Evolutionary conservation across 2,113 vertebrate species (phyloP).

Genomic region (Puntigrus tetrazona): DNA sequence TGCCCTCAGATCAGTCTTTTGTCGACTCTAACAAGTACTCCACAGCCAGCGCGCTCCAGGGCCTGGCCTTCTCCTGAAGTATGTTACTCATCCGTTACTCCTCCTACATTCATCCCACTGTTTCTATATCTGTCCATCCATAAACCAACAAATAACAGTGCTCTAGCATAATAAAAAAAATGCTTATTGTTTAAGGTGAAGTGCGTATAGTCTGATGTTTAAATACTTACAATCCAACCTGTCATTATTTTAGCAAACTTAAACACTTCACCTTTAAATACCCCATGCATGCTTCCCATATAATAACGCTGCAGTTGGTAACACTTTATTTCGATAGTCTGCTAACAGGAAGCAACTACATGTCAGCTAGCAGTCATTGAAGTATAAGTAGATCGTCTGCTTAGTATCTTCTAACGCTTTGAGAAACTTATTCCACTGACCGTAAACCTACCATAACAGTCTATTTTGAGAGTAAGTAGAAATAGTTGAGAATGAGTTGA

Average conservation of each 20-base stretch:
- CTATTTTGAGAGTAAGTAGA: no score
- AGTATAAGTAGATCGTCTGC: no score
- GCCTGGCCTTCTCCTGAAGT: conserved; percentile 96
- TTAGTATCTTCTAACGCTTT: no score
- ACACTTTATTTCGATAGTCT: no score
- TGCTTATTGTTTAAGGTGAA: background rate
- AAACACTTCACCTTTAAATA: background rate
- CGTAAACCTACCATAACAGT: no score
- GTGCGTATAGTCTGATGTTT: background rate
- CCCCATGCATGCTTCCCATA: background rate
- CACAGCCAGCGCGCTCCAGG: conserved; percentile 88
- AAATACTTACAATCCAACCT: background rate
- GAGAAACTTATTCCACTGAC: no score
- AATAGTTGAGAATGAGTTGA: no score
- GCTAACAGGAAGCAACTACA: no score
- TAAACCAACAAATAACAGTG: background rate
- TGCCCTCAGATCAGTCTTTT: conserved; percentile 91
- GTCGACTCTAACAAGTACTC: conserved; percentile 95
- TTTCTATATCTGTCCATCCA: conserved; percentile 13
- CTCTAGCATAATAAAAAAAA: background rate
- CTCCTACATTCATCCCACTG: conserved; percentile 58
- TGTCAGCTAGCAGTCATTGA: no score
- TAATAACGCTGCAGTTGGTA: no score
- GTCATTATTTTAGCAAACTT: background rate
- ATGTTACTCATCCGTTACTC: conserved; percentile 71